These are phyloP conservation scores for Heterodera schachtii DNA, from an alignment of 1,140 invertebrate genomes.

Conservation along the genomic window DNA sequence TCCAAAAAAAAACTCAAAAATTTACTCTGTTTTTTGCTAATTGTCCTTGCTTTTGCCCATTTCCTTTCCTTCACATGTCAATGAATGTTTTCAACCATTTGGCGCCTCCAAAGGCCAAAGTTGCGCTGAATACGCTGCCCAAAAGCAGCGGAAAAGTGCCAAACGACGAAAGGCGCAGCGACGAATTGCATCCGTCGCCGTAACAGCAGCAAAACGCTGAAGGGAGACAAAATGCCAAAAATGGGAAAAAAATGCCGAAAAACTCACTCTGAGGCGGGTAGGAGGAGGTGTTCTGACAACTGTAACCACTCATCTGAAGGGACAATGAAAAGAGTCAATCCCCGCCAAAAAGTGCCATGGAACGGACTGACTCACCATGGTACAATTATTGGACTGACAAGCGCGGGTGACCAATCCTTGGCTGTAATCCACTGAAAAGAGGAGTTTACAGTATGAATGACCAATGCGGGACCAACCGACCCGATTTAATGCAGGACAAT, in stretches of 20 bases:
- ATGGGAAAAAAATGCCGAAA: neutral
- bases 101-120: neutral
- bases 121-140: neutral
- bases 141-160: neutral
- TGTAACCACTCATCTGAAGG: constrained; percentile 4
- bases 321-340: neutral
- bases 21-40: neutral
- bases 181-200: constrained; percentile 27
- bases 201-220: constrained; percentile 31
- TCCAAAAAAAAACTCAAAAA: constrained; percentile 90
- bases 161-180: neutral
- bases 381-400: constrained; percentile 28
- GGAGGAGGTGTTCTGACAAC: constrained; percentile 7
- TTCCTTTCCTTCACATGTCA: neutral
- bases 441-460: neutral
- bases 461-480: neutral
- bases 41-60: neutral
- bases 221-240: neutral
- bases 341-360: neutral
- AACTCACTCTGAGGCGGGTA: neutral
- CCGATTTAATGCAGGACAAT: neutral
- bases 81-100: neutral
- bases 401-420: constrained; percentile 17
- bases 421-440: constrained; percentile 3
- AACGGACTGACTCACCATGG: constrained; percentile 13